Evolutionary conservation across 2,113 vertebrate species (phyloP).

Genomic region (Alaudala cheleensis): DNA sequence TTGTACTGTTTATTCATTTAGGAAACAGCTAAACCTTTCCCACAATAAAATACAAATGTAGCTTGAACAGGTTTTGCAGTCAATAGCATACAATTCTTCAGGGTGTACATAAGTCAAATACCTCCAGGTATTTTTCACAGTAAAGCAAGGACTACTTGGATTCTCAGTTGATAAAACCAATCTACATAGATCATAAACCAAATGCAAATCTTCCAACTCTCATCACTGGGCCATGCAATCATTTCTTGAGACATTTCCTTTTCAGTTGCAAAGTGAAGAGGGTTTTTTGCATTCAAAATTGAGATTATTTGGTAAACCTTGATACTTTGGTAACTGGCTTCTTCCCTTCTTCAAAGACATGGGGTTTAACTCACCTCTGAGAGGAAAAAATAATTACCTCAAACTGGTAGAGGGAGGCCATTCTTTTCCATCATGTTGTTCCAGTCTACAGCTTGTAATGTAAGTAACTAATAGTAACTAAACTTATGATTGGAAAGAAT

Average conservation of each 20-base stretch:
- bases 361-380: background rate
- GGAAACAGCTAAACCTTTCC: background rate
- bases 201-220: background rate
- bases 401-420: background rate
- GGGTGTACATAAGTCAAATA: background rate
- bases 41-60: background rate
- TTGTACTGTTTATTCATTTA: background rate
- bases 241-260: background rate
- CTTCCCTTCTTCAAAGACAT: background rate
- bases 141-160: background rate
- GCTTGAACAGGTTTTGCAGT: background rate
- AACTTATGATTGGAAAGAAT: background rate
- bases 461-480: background rate
- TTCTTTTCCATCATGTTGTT: background rate
- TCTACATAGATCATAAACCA: background rate
- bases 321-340: background rate
- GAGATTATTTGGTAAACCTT: background rate
- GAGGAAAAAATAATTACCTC: background rate
- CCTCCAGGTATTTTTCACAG: background rate
- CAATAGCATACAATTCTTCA: background rate
- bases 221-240: background rate
- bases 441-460: background rate
- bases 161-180: background rate
- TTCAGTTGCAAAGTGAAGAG: background rate
- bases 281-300: background rate